Base-by-base conservation (phyloP, 2,888 invertebrate genomes). In the Panzeria rudis region DNA sequence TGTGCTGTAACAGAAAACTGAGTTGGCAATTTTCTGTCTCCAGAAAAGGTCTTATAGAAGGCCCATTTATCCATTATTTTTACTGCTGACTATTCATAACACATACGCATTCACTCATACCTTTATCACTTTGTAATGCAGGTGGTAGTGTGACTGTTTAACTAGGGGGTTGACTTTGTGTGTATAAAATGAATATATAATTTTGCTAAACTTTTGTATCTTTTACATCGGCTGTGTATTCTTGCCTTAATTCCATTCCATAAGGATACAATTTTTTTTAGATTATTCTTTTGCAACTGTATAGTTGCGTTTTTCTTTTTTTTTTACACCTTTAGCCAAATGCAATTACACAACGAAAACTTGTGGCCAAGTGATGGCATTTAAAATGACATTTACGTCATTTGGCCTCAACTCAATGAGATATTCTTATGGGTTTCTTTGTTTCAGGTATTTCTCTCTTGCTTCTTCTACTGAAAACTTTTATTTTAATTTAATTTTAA, bases 311-410 rank as follows among this genome's bases (percentile, higher is more conserved):
- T 56, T 13, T 15, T 13, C 11, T 29, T 50, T 17, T 38, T 52
- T 1, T 17, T 35, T 61, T 35, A 44, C 41, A 52, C 61, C 15
- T 66, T 68, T 52, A 32, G 38, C 20, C 50, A 78, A 72, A 38
- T 64, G 50, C 41, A 62, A 50, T 80, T 50, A 52, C 17, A 75
- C 44, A 29, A 23, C 50, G 56, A 25, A 54, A 62, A 54, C 29
- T 62, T n/a, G 15, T 71, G 62, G 32, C 35, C 62, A 35, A 44
- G 72, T 76, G 64, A 78, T 75, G 73, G 13, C 75, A 75, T 75
- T 82, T 78, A 59, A 81, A 85, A 69, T 78, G 66, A 50, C 78
- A 79, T 83, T 84, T 81, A 68, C 77, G 41, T 81, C 77, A 68
- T 44, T 35, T 64, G 59, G 23, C 29, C 61, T n/a, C 47, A 84